Evolutionary conservation across 2,888 invertebrate species (phyloP).

Genomic region (Stomorhina lunata): DNA sequence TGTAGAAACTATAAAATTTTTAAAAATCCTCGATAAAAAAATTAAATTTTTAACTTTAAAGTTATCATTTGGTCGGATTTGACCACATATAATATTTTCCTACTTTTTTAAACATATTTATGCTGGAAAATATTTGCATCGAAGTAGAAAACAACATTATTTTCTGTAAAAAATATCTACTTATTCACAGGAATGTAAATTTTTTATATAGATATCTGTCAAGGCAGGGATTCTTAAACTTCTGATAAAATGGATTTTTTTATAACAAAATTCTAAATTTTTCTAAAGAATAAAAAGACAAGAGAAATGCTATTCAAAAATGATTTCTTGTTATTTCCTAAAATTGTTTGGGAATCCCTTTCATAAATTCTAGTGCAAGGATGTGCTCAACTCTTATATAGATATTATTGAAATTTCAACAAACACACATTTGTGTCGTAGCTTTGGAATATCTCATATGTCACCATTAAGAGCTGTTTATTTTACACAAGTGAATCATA

Average conservation of each 20-base stretch:
- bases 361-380: not conserved
- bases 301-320: too few species aligned
- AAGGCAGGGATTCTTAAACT: not conserved
- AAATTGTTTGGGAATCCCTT: slow-evolving; percentile 3
- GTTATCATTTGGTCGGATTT: too few species aligned
- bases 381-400: slow-evolving; percentile 14
- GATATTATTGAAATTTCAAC: slow-evolving; percentile 20
- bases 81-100: too few species aligned
- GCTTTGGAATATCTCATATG: slow-evolving; percentile 2
- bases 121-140: not conserved
- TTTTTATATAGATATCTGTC: not conserved
- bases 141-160: slow-evolving; percentile 5
- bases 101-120: not conserved
- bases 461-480: slow-evolving; percentile 41
- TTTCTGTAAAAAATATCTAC: slow-evolving; percentile 10
- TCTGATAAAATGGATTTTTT: not conserved
- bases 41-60: too few species aligned
- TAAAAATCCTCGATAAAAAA: too few species aligned
- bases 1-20: too few species aligned
- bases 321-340: not conserved
- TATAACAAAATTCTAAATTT: not conserved
- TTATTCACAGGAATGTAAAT: not conserved
- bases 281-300: not conserved
- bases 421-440: not conserved
- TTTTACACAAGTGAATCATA: slow-evolving; percentile 32